Conservation (phyloP, 1,140 invertebrate species). For the Drosophila seguyi region DNA sequence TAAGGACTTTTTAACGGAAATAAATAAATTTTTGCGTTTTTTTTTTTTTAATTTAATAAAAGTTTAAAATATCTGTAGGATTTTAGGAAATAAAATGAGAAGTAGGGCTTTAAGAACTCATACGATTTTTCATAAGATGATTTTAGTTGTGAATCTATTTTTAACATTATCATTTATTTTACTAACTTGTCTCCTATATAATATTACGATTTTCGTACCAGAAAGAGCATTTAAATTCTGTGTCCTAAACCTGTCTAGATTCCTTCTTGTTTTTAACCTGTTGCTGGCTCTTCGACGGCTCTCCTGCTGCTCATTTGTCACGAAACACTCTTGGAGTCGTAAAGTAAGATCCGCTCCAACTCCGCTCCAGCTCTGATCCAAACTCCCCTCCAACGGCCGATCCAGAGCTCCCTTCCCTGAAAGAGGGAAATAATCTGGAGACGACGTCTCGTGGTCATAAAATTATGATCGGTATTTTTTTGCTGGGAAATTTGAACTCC, state of each 20-base stretch:
- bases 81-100: too few relatives aligned
- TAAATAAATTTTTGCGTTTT: too few relatives aligned
- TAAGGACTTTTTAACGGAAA: too few relatives aligned
- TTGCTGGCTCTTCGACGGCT: conserved; percentile 27
- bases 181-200: too few relatives aligned
- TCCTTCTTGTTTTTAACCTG: conserved; percentile 5
- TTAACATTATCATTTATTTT: too few relatives aligned
- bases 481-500: conserved; percentile 73
- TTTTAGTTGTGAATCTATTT: too few relatives aligned
- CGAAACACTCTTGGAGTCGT: conserved; percentile 71
- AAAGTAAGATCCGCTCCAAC: conserved; percentile 39
- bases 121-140: too few relatives aligned
- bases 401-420: neutral
- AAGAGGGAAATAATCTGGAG: conserved; percentile 35
- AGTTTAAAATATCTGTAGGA: too few relatives aligned
- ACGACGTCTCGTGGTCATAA: conserved; percentile 55
- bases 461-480: conserved; percentile 80
- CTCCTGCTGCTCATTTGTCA: conserved; percentile 78
- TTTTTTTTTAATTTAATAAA: too few relatives aligned
- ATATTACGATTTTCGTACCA: neutral
- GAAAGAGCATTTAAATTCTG: conserved; percentile 18
- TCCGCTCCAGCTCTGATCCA: conserved; percentile 20
- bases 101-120: too few relatives aligned
- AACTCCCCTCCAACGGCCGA: neutral
- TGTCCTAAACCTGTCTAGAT: neutral